Percentiles rank a stretch among this genome's conserved stretches.
Evolutionary conservation across 2,888 invertebrate genomes (phyloP).

Genomic region (Drosophila eohydei): DNA sequence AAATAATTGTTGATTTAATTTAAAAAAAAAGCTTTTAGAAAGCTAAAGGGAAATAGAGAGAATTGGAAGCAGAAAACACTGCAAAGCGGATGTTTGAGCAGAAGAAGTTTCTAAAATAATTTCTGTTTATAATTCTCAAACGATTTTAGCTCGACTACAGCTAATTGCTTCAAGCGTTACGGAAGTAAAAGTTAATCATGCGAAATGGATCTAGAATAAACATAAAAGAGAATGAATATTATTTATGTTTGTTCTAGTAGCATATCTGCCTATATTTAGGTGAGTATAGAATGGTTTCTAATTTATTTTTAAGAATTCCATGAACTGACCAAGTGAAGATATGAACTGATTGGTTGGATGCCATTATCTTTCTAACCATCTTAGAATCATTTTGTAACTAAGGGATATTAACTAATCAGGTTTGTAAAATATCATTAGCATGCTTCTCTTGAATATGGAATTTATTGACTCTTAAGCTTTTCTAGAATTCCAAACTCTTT

Average conservation of each 20-base stretch:
- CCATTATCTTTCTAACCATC: no score
- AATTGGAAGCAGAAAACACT: not conserved
- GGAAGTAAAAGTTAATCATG: conserved; percentile 15
- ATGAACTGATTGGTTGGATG: no score
- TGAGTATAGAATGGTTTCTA: not conserved
- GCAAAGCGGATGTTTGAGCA: conserved; percentile 6
- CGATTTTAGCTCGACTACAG: not conserved
- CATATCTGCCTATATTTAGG: no score
- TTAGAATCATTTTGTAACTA: no score
- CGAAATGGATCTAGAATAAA: not conserved
- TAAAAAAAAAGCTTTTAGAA: not conserved
- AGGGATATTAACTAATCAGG: not conserved
- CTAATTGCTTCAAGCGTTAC: not conserved
- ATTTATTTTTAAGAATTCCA: no score
- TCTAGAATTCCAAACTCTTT: not conserved
- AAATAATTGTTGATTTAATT: conserved; percentile 7
- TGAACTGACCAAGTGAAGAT: no score
- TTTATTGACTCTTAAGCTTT: not conserved
- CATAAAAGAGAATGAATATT: not conserved
- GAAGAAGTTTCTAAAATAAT: conserved; percentile 10
- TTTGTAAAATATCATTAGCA: not conserved
- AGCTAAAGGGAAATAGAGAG: conserved; percentile 9
- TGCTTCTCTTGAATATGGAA: no score
- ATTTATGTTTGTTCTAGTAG: not conserved
- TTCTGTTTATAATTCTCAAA: not conserved